These are phyloP conservation scores for Poeciliopsis occidentalis DNA, from an alignment of 2,113 vertebrate genomes.

Conservation along the genomic window DNA sequence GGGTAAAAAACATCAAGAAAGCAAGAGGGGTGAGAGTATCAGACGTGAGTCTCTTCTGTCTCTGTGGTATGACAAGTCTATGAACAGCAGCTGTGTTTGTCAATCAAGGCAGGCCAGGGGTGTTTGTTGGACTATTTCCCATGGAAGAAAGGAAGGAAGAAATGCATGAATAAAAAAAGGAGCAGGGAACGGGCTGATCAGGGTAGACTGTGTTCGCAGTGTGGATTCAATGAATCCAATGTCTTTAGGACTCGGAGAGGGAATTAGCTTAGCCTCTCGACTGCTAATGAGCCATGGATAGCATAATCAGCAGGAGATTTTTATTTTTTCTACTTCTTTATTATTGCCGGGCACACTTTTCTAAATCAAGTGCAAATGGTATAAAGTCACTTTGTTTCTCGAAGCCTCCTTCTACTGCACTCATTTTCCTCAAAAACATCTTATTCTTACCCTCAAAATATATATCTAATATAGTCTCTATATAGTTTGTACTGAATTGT, in stretches of 20 bases:
- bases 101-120: constrained; percentile 78
- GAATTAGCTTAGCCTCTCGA: constrained; percentile 79
- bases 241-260: constrained; percentile 74
- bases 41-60: constrained; percentile 58
- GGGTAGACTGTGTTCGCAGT: constrained; percentile 74
- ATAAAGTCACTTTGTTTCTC: constrained; percentile 64
- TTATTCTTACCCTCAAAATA: constrained; percentile 75
- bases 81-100: constrained; percentile 83
- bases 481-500: constrained; percentile 81
- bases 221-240: constrained; percentile 77
- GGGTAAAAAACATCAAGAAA: constrained; percentile 10
- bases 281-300: constrained; percentile 79
- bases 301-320: constrained; percentile 74
- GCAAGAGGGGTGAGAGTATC: constrained; percentile 37
- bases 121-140: constrained; percentile 72
- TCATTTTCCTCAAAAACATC: constrained; percentile 63
- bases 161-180: constrained; percentile 24
- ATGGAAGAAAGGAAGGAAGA: constrained; percentile 39
- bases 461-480: constrained; percentile 80
- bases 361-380: constrained; percentile 78
- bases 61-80: constrained; percentile 77
- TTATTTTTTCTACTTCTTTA: constrained; percentile 21
- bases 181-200: constrained; percentile 71
- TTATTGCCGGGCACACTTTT: constrained; percentile 81
- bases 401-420: constrained; percentile 27